phyloP scores from a whole-genome alignment of 2,888 invertebrate species.

The Entomobrya multifasciata region DNA sequence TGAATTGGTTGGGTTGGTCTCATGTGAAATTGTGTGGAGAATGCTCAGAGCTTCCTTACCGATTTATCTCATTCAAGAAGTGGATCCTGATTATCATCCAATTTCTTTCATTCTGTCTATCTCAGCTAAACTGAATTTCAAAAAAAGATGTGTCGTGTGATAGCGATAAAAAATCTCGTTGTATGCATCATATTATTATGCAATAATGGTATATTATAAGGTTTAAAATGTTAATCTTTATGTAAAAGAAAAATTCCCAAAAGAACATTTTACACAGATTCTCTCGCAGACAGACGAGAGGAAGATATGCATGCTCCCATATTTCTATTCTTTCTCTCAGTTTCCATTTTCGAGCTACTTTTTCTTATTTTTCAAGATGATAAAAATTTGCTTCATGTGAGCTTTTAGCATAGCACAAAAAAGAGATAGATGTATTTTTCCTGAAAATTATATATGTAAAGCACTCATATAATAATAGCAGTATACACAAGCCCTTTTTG shows the following conservation, averaged over 20 bases:
- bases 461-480: neutral
- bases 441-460: slow-evolving; percentile 24
- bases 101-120: neutral
- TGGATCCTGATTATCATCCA: slow-evolving; percentile 25
- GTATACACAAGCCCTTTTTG: neutral
- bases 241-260: slow-evolving; percentile 7
- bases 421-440: slow-evolving; percentile 4
- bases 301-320: neutral
- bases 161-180: neutral
- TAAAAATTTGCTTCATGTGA: slow-evolving; percentile 10
- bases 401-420: neutral
- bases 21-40: slow-evolving; percentile 70
- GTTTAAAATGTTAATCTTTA: slow-evolving; percentile 1
- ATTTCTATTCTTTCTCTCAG: slow-evolving; percentile 37
- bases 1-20: slow-evolving; percentile 66
- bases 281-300: neutral
- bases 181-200: neutral
- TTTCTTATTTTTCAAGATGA: slow-evolving; percentile 1
- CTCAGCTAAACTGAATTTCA: slow-evolving; percentile 33
- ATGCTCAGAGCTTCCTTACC: slow-evolving; percentile 49
- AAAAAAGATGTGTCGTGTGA: slow-evolving; percentile 12
- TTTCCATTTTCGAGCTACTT: slow-evolving; percentile 17
- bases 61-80: slow-evolving; percentile 70
- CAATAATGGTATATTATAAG: neutral
- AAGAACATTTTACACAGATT: slow-evolving; percentile 32